Conservation (phyloP, 2,113 vertebrate genomes). For the Empidonax alnorum region DNA sequence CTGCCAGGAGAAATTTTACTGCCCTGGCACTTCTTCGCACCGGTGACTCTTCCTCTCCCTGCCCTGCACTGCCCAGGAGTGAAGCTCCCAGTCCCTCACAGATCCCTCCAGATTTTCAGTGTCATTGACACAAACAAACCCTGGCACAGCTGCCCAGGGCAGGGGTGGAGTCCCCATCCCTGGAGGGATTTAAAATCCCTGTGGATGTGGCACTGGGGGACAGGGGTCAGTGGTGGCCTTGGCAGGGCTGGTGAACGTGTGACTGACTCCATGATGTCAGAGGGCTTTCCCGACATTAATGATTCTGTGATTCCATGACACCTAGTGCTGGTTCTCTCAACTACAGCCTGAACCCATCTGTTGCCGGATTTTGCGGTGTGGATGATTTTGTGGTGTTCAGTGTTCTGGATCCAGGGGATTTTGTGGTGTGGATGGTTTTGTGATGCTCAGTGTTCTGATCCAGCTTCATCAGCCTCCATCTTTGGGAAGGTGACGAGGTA, state of each 20-base stretch:
- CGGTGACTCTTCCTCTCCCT: not conserved
- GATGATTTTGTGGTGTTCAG: not conserved
- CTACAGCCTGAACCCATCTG: not conserved
- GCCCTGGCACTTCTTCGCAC: too few relatives aligned
- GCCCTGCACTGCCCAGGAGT: not conserved
- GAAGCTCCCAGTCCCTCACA: not conserved
- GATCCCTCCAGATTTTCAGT: not conserved
- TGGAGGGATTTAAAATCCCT: accelerated
- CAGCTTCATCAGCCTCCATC: not conserved
- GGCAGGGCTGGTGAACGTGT: not conserved
- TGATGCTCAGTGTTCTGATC: not conserved
- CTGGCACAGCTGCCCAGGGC: not conserved
- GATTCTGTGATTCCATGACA: not conserved
- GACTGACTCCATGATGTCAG: not conserved
- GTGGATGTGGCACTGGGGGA: not conserved
- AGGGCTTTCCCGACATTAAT: not conserved
- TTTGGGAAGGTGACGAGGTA: not conserved
- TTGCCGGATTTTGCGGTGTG: accelerated
- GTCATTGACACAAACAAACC: not conserved
- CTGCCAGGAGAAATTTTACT: not conserved
- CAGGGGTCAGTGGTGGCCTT: not conserved
- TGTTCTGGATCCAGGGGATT: not conserved
- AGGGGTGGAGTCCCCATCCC: not conserved
- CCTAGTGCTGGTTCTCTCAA: not conserved
- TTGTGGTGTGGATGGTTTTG: accelerated